phyloP scores from a whole-genome alignment of 1,140 invertebrate species.

The Neocloeon triangulifer region DNA sequence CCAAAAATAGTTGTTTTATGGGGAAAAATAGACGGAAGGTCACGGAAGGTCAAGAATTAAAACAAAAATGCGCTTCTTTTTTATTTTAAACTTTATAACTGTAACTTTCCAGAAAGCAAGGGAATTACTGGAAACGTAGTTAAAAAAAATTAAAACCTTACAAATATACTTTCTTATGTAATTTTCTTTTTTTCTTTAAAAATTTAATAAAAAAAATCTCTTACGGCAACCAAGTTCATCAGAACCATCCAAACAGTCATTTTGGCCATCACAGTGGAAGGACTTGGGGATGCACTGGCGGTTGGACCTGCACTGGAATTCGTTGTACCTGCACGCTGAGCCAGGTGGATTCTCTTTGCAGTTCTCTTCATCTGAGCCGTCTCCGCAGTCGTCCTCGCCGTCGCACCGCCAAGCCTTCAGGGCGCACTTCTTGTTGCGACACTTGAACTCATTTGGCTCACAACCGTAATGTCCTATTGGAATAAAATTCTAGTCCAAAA shows the following conservation, averaged over 20 bases:
- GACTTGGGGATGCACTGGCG: conserved; percentile 79
- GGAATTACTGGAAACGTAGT: too few species aligned
- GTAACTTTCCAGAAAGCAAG: too few species aligned
- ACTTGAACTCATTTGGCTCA: conserved; percentile 84
- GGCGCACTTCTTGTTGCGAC: conserved; percentile 69
- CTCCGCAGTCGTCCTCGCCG: conserved; percentile 77
- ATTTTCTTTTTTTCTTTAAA: too few species aligned
- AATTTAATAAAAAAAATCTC: too few species aligned
- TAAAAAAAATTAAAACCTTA: too few species aligned
- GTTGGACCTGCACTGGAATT: conserved; percentile 55
- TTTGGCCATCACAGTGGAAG: conserved; percentile 79
- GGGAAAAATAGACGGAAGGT: too few species aligned
- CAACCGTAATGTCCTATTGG: conserved; percentile 34
- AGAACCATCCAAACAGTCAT: conserved; percentile 68
- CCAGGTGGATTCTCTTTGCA: conserved; percentile 32
- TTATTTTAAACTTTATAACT: too few species aligned
- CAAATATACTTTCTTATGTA: too few species aligned
- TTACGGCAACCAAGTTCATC: conserved; percentile 85
- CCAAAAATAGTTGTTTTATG: too few species aligned
- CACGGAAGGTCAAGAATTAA: too few species aligned
- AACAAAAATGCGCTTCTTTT: too few species aligned
- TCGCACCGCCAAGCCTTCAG: conserved; percentile 85
- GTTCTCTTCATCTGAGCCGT: conserved; percentile 58
- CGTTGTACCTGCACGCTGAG: conserved; percentile 47
- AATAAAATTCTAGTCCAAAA: not conserved